Conservation (phyloP, 2,797 vertebrate species). For the Sorex maritimensis region DNA sequence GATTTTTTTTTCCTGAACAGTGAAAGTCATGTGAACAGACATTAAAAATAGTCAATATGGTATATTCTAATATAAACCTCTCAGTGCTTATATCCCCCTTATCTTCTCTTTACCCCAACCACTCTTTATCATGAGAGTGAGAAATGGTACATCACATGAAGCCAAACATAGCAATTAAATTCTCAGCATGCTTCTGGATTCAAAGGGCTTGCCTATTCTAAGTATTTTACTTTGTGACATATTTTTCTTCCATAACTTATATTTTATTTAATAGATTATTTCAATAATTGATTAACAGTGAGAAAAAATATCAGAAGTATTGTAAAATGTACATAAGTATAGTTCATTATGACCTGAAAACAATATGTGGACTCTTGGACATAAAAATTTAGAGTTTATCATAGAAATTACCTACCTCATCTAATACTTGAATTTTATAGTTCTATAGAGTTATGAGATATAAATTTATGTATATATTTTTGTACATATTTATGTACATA, state of each 20-base stretch:
- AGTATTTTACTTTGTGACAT: slow-evolving; percentile 7
- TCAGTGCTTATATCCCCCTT: not conserved
- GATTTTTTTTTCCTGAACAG: not conserved
- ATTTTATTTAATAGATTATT: not conserved
- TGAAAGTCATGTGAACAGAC: slow-evolving; percentile 27
- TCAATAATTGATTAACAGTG: slow-evolving; percentile 18
- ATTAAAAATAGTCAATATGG: not conserved
- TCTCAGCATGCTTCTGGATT: slow-evolving; percentile 39
- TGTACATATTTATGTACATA: too few species aligned
- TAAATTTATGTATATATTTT: too few species aligned
- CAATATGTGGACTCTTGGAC: not conserved
- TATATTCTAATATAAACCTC: not conserved
- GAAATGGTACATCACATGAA: not conserved
- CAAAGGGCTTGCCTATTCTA: not conserved
- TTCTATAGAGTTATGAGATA: not conserved
- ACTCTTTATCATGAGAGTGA: slow-evolving; percentile 22
- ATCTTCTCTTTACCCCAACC: slow-evolving; percentile 1
- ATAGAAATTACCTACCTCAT: not conserved
- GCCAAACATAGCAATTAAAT: slow-evolving; percentile 50
- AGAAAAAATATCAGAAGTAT: not conserved
- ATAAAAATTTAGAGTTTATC: not conserved
- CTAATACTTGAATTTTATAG: not conserved
- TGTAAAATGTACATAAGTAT: not conserved
- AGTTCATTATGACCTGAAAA: not conserved
- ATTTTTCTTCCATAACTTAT: slow-evolving; percentile 24